Evolutionary conservation across 2,113 vertebrate species (phyloP), one percentile per base, ranked within the genome.

Genomic region (Antennarius striatus): DNA sequence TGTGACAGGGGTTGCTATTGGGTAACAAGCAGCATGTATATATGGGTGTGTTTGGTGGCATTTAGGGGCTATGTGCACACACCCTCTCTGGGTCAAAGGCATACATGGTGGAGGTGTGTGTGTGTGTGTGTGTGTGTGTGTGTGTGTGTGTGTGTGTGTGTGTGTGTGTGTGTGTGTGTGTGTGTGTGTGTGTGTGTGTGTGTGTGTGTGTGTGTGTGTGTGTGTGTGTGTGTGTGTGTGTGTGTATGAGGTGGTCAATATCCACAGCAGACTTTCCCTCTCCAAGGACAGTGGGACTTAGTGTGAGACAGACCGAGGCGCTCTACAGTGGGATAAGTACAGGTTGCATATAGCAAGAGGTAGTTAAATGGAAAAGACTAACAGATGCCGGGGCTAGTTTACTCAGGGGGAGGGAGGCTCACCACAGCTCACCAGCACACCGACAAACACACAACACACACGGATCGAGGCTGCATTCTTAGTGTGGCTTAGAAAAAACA

Each of bases 291-390:
- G 73, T 71, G 69, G 84, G 74, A 80, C 76, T 74, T 77, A 78
- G 80, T 85, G 76, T 87, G 73, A 84, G 85, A 74, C 79, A 56
- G 61, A 73, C 72, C 58, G 49, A 61, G 66, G 69, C 85, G 63
- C 79, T 85, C 51, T 60, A 75, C 85, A 55, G 80, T 87, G 88
- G 89, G 88, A 91, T 92, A 91, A 92, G 82, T 92, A 86, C 86
- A 92, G 85, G 91, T 92, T 91, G 83, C 76, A 87, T 89, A 81
- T 88, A 90, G 89, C 65, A 92, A 92, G 89, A 67, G 90, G 86
- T 91, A 85, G 89, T 92, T 92, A 92, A 90, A 81, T 84, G 86
- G 68, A 87, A 90, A 91, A 83, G 88, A 90, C 90, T 90, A 86
- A 89, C 89, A 91, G 85, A 90, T 91, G 90, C 90, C 85, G 84